These are phyloP conservation scores for Pogonomyrmex californicus DNA, from an alignment of 1,140 invertebrate genomes.

Conservation along the genomic window DNA sequence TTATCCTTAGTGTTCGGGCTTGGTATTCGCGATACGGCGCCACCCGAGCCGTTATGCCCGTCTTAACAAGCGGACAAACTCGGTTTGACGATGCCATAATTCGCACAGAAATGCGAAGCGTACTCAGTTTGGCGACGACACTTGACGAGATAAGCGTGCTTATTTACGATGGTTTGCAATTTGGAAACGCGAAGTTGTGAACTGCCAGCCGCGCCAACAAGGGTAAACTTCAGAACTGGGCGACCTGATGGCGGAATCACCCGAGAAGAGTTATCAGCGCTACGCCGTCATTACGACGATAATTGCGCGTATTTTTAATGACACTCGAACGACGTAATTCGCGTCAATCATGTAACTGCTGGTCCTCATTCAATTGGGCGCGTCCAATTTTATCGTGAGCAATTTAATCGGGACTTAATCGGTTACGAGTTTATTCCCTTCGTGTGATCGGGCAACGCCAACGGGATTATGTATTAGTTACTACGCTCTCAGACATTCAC, in stretches of 20 bases:
- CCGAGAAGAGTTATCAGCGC: slow-evolving; percentile 3
- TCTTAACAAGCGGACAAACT: slow-evolving; percentile 56
- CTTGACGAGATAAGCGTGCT: slow-evolving; percentile 65
- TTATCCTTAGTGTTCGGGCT: background rate
- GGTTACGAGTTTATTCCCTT: too few species aligned
- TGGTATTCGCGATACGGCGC: background rate
- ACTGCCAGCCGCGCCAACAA: slow-evolving; percentile 29
- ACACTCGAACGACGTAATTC: background rate
- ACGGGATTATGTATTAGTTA: slow-evolving; percentile 71
- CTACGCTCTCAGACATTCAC: slow-evolving; percentile 72
- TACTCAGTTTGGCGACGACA: slow-evolving; percentile 56
- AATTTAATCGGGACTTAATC: slow-evolving; percentile 30
- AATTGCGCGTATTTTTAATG: background rate
- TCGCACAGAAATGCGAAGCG: slow-evolving; percentile 45
- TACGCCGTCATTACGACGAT: background rate
- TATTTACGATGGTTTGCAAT: slow-evolving; percentile 56
- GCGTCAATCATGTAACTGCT: background rate
- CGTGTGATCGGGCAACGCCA: background rate
- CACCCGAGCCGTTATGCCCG: slow-evolving; percentile 1
- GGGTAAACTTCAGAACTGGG: slow-evolving; percentile 3
- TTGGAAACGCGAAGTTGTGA: slow-evolving; percentile 64
- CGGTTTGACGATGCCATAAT: slow-evolving; percentile 61
- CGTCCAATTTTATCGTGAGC: background rate
- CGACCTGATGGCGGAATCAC: slow-evolving; percentile 3
- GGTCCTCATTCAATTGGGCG: slow-evolving; percentile 18